Evolutionary conservation across 2,113 vertebrate genomes (phyloP), one percentile per base, ranked within the genome.

Genomic region (Ptychochromis oligacanthus): DNA sequence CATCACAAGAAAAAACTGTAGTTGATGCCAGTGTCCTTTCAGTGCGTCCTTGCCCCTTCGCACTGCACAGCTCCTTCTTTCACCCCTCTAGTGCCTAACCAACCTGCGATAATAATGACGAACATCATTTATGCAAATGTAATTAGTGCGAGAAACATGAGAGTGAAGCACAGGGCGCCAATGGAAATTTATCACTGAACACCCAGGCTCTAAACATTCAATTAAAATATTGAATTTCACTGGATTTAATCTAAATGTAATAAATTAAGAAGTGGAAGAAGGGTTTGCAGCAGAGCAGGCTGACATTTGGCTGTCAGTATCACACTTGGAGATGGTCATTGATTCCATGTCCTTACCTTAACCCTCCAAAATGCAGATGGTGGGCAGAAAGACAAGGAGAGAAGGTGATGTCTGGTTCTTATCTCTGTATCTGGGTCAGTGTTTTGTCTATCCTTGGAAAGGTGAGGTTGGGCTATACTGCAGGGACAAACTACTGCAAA

Each of bases 81-180:
- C 95, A 95, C 94, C 92, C 95, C 96, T 93, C 92, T 89, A 93
- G 94, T 88, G 88, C 95, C 85, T 72, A 59, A 95, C 96, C 94
- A 94, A 95, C 96, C 97, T 94, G 95, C 94, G 95, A 96, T 97
- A 96, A 97, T 98, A 97, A 93, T 96, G 96, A 95, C 94, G 95
- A 97, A 96, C 97, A 97, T 98, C 95, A 97, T 98, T 98, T 98
- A 98, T 98, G 97, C 97, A 98, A 99, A 98, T 99, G 97, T 96
- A 98, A 99, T 98, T 99, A 98, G 97, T 96, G 96, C 12, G 87
- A 96, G 97, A 97, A 97, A 97, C 97, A 96, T 94, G 96, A 98
- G 97, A 95, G 92, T 88, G 94, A 96, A 95, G 97, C 95, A 92
- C 96, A 95, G 94, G 95, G 96, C 93, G 97, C 96, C 96, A 96